Evolutionary conservation across 92 coral and sea anemone genomes (phyloP).

Genomic region (Paramuricea clavata): DNA sequence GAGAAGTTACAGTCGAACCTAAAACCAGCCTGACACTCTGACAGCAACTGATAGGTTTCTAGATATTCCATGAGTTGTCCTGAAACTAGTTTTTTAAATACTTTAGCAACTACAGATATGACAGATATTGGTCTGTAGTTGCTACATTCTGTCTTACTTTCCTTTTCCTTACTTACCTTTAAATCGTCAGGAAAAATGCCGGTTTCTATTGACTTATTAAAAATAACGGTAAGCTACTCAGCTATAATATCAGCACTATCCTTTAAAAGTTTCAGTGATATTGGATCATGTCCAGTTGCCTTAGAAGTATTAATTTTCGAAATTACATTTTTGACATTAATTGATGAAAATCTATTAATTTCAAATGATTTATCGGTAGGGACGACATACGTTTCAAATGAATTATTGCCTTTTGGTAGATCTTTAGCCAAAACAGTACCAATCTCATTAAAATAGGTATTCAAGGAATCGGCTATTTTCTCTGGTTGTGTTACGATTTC

Average conservation of each 20-base stretch:
- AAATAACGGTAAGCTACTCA: not conserved
- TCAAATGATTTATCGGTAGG: not conserved
- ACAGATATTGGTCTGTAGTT: not conserved
- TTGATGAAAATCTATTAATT: not conserved
- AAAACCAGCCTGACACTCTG: not conserved
- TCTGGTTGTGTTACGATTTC: no score
- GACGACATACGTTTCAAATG: not conserved
- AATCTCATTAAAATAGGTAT: no score
- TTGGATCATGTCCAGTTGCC: not conserved
- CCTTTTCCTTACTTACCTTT: not conserved
- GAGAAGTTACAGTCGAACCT: slow-evolving; percentile 1
- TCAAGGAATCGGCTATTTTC: not conserved
- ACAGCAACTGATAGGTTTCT: not conserved
- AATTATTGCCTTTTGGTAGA: not conserved
- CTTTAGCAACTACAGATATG: not conserved
- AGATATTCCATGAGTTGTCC: not conserved
- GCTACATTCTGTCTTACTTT: not conserved
- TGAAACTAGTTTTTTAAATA: not conserved
- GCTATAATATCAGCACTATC: not conserved
- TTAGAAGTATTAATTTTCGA: not conserved
- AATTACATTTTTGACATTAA: not conserved
- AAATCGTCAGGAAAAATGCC: slow-evolving; percentile 1
- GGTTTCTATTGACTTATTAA: not conserved
- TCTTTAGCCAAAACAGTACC: not conserved
- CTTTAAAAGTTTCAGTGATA: not conserved